A percentile compares a stretch with the other conserved stretches of the same genome.
Evolutionary conservation across 2,113 vertebrate species (phyloP).

Genomic region (Collichthys lucidus): DNA sequence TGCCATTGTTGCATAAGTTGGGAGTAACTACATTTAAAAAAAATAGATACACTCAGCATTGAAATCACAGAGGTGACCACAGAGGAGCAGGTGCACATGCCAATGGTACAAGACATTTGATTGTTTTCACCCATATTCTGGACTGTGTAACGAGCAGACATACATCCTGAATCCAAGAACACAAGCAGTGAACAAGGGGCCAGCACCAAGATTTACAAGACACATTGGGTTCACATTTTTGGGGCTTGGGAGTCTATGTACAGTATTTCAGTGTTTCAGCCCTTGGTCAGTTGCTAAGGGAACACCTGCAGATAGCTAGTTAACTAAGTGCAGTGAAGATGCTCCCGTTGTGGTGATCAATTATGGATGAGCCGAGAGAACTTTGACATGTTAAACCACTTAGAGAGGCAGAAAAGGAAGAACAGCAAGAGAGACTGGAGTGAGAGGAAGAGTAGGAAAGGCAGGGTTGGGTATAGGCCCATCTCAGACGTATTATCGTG

Average conservation of each 20-base stretch:
- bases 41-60: neutral
- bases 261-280: conserved; percentile 61
- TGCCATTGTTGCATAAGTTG: neutral
- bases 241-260: conserved; percentile 56
- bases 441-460: conserved; percentile 52
- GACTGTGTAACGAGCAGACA: conserved; percentile 54
- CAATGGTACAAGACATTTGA: conserved; percentile 62
- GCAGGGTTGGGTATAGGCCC: conserved; percentile 31
- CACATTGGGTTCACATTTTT: conserved; percentile 67
- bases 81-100: conserved; percentile 37
- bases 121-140: conserved; percentile 61
- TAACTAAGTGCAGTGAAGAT: conserved; percentile 84
- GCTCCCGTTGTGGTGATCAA: conserved; percentile 80
- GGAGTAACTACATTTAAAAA: neutral
- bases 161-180: conserved; percentile 52
- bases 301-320: conserved; percentile 83
- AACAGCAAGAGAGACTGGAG: conserved; percentile 62
- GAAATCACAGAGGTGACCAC: conserved; percentile 48
- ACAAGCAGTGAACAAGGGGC: conserved; percentile 69
- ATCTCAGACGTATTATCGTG: conserved; percentile 53
- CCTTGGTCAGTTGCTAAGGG: conserved; percentile 78
- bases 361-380: conserved; percentile 85
- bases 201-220: conserved; percentile 72
- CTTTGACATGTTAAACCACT: conserved; percentile 87
- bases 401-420: conserved; percentile 75